Evolutionary conservation across 2,797 vertebrate species (phyloP).

Genomic region (Molothrus aeneus): DNA sequence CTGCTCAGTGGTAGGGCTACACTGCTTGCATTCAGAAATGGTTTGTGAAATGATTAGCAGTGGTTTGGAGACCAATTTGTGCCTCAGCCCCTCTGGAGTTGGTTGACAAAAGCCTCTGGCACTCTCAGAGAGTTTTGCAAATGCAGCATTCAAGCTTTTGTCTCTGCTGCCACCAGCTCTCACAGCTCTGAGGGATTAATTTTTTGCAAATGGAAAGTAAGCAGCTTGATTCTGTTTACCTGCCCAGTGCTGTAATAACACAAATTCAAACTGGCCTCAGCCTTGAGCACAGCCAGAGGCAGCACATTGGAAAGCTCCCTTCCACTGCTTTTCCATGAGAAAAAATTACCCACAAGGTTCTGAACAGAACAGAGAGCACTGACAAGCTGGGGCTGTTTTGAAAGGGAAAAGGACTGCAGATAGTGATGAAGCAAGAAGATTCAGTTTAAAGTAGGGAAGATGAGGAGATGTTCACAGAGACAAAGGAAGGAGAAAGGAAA

Average conservation of each 20-base stretch:
- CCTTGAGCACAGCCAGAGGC: not conserved
- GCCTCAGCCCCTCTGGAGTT: not conserved
- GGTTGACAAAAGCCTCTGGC: not conserved
- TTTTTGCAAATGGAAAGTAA: conserved; percentile 8
- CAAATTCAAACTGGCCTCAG: not conserved
- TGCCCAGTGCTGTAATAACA: not conserved
- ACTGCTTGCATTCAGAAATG: not conserved
- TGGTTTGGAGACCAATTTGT: not conserved
- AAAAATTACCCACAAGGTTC: not conserved
- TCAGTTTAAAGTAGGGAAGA: not conserved
- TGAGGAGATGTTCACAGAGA: not conserved
- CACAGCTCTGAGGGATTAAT: not conserved
- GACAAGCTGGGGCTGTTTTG: not conserved
- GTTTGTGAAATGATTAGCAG: not conserved
- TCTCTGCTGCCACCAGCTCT: not conserved
- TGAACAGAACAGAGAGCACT: not conserved
- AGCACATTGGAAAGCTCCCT: not conserved
- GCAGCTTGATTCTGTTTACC: not conserved
- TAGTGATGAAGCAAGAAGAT: not conserved
- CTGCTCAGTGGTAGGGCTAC: not conserved
- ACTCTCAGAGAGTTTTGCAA: not conserved
- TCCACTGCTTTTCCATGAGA: not conserved
- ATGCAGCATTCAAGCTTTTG: not conserved
- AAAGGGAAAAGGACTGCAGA: not conserved
- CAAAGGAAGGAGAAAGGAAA: not conserved